These are phyloP conservation scores for Cylas formicarius DNA, from an alignment of 1,140 invertebrate species.

Conservation along the genomic window DNA sequence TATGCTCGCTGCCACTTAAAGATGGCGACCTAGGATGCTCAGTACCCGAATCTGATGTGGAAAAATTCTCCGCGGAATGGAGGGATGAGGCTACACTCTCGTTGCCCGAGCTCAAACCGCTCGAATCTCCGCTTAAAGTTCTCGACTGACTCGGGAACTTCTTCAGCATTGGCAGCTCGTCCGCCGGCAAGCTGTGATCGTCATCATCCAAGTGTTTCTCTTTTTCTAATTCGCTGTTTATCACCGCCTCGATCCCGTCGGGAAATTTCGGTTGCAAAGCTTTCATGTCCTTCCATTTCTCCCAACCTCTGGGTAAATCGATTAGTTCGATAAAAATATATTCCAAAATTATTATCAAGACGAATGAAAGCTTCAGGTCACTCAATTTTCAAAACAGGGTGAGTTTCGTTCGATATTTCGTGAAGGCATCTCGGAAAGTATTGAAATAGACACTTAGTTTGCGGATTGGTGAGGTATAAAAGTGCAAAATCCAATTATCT, in stretches of 20 bases:
- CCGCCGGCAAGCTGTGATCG: slow-evolving; percentile 19
- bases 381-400: too few species aligned
- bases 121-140: slow-evolving; percentile 48
- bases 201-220: slow-evolving; percentile 21
- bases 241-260: slow-evolving; percentile 43
- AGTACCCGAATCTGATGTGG: slow-evolving; percentile 38
- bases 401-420: too few species aligned
- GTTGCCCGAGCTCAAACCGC: slow-evolving; percentile 51
- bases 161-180: slow-evolving; percentile 37
- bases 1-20: slow-evolving; percentile 8
- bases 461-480: too few species aligned
- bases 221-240: slow-evolving; percentile 16
- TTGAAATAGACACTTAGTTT: too few species aligned
- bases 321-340: too few species aligned
- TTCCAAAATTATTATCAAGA: too few species aligned
- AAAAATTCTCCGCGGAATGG: slow-evolving; percentile 48
- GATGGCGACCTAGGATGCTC: slow-evolving; percentile 26
- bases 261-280: slow-evolving; percentile 54
- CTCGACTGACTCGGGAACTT: slow-evolving; percentile 39
- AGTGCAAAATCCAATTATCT: too few species aligned
- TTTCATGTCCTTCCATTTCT: too few species aligned
- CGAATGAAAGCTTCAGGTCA: too few species aligned
- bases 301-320: too few species aligned
- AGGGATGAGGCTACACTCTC: slow-evolving; percentile 52
- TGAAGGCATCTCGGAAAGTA: too few species aligned